These are phyloP conservation scores for Platycheirus rosarum DNA, from an alignment of 2,888 invertebrate species.

Conservation along the genomic window DNA sequence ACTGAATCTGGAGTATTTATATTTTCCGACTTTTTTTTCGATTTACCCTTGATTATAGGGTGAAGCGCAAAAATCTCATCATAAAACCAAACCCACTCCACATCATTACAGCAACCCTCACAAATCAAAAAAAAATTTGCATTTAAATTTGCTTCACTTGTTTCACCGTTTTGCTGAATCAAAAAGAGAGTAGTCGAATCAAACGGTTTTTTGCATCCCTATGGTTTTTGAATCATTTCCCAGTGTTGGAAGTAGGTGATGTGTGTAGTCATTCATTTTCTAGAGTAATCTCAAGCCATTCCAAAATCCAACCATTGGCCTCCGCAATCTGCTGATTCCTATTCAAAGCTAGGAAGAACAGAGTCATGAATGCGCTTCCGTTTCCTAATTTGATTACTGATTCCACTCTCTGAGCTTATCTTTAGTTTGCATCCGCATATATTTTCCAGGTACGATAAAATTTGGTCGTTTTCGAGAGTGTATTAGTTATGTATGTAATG, in stretches of 20 bases:
- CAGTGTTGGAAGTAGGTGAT: no score
- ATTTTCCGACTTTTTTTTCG: constrained; percentile 9
- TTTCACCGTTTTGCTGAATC: constrained; percentile 49
- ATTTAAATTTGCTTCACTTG: constrained; percentile 62
- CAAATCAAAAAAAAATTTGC: constrained; percentile 60
- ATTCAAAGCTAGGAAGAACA: constrained; percentile 4
- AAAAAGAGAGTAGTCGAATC: constrained; percentile 60
- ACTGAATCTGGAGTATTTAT: neutral
- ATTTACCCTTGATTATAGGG: neutral
- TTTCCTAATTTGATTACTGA: constrained; percentile 60
- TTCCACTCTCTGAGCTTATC: constrained; percentile 3
- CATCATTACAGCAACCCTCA: constrained; percentile 30
- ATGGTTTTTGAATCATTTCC: constrained; percentile 15
- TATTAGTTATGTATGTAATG: constrained; percentile 33
- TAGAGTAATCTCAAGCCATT: constrained; percentile 7
- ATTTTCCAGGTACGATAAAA: neutral
- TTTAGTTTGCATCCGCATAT: constrained; percentile 16
- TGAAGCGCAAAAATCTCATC: constrained; percentile 42
- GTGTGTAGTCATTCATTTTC: neutral
- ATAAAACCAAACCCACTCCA: constrained; percentile 18
- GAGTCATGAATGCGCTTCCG: constrained; percentile 56
- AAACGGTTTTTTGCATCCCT: constrained; percentile 25
- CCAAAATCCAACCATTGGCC: constrained; percentile 1
- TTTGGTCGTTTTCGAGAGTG: neutral
- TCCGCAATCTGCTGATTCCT: constrained; percentile 7